Base-by-base conservation (phyloP, 2,797 vertebrate genomes). In the Sebastes matsubarae region DNA sequence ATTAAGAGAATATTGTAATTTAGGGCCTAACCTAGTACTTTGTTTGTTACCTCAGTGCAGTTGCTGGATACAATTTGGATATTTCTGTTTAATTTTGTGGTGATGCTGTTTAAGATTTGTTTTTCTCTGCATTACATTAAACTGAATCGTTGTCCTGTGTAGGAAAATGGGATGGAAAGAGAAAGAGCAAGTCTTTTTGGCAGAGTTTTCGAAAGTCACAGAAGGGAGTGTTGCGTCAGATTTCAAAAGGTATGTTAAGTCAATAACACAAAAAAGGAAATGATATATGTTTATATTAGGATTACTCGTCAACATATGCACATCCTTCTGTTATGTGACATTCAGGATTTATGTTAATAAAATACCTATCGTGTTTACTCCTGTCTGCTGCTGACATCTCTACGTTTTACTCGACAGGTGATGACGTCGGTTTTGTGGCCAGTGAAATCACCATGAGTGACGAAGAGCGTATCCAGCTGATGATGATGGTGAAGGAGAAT, bases 401-500 rank as follows among this genome's bases (percentile, higher is more conserved):
- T n/a, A 0, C 32, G 5, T 67, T 36, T 42, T 71, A 20, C 38
- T n/a, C 12, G 12, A n/a, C 87, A 99, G 98, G 97, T 65, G 98
- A 99, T 59, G 97, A 98, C 70, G 96, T 99, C 2, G 98, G 98
- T 42, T 99, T 99, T 0, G 96, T 99, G 57, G 99, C 99, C 81
- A 99, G 98, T 82, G 97, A 99, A 91, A 97, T 99, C 72, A 99
- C 98, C 0, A 99, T 99, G 99, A 98, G 99, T 6, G 98, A 99
- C 13, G 98, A 99, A 89, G 99, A 99, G 9, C 96, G 98, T 13
- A 99, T 99, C 87, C 98, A 99, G 87, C 96, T 99, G 77, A 99
- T 99, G 99, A 98, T 98, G 97, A 99, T 99, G 99, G 99, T 99
- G 83, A 99, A 99, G 85, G 98, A 99, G 81, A 99, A 99, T 90